Evolutionary conservation across 2,113 vertebrate genomes (phyloP).

Genomic region (Semicossyphus pulcher): DNA sequence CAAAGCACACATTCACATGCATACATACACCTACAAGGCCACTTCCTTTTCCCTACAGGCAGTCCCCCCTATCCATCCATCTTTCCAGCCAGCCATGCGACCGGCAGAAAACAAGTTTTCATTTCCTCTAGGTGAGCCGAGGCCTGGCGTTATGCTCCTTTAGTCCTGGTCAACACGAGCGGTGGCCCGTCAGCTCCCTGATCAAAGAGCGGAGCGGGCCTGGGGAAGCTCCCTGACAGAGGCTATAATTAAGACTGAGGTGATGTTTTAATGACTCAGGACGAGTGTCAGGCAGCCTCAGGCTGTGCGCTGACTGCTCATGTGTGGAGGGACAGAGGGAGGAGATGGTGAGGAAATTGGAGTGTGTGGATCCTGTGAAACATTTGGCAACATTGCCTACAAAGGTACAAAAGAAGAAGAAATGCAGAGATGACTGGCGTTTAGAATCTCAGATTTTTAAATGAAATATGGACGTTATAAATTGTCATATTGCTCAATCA

Average conservation of each 20-base stretch:
- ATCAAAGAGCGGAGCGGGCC: conserved; percentile 70
- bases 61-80: conserved; percentile 50
- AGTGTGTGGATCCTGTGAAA: neutral
- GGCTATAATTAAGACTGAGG: conserved; percentile 75
- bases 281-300: conserved; percentile 68
- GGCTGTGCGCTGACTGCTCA: conserved; percentile 50
- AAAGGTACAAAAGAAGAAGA: neutral
- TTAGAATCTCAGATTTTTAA: neutral
- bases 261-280: conserved; percentile 76
- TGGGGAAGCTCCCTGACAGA: conserved; percentile 55
- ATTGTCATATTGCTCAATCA: too few relatives aligned
- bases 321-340: conserved; percentile 38
- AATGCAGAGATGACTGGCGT: neutral
- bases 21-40: conserved; percentile 67
- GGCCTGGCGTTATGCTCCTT: conserved; percentile 62
- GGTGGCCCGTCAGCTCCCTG: conserved; percentile 52
- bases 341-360: neutral
- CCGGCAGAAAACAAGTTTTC: conserved; percentile 71
- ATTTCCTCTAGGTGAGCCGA: conserved; percentile 69
- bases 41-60: conserved; percentile 75
- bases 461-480: too few relatives aligned
- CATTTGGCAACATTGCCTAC: neutral
- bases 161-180: conserved; percentile 57
- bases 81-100: conserved; percentile 56
- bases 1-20: conserved; percentile 73